A percentile compares a stretch with the other conserved stretches of the same genome.
Evolutionary conservation across 2,888 invertebrate genomes (phyloP).

Genomic region (Nephrotoma appendiculata): DNA sequence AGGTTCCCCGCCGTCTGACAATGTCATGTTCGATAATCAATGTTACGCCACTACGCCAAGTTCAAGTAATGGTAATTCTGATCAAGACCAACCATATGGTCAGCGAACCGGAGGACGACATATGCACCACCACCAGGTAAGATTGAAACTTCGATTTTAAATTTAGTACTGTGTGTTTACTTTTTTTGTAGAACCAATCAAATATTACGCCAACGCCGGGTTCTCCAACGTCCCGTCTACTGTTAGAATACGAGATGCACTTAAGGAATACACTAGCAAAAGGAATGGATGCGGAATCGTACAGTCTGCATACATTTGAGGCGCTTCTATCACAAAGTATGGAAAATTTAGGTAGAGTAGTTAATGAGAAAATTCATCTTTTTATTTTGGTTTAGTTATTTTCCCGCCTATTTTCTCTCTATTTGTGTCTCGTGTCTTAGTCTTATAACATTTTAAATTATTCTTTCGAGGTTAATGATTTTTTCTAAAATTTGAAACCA

Average conservation of each 20-base stretch:
- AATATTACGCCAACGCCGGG: slow-evolving; percentile 64
- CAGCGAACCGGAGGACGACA: slow-evolving; percentile 39
- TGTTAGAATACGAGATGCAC: slow-evolving; percentile 89
- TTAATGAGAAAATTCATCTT: background rate
- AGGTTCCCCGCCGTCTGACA: slow-evolving; percentile 79
- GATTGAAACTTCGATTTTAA: slow-evolving; percentile 11
- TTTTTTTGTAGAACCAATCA: slow-evolving; percentile 36
- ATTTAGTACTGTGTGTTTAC: background rate
- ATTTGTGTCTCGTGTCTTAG: background rate
- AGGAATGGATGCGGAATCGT: slow-evolving; percentile 91
- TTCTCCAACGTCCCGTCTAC: slow-evolving; percentile 68
- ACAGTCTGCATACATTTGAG: slow-evolving; percentile 86
- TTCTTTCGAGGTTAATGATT: background rate
- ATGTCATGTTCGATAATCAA: slow-evolving; percentile 88
- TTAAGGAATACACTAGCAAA: slow-evolving; percentile 82
- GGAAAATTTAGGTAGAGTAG: slow-evolving; percentile 72
- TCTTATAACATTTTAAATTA: background rate
- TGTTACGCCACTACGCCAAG: slow-evolving; percentile 91
- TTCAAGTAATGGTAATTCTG: slow-evolving; percentile 84
- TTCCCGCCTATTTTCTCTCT: background rate
- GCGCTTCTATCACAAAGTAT: slow-evolving; percentile 85
- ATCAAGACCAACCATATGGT: slow-evolving; percentile 60
- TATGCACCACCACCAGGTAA: slow-evolving; percentile 48
- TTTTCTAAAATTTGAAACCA: background rate
- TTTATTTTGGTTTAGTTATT: background rate